Evolutionary conservation across 2,797 vertebrate genomes (phyloP).

Genomic region (Etheostoma nigrum): DNA sequence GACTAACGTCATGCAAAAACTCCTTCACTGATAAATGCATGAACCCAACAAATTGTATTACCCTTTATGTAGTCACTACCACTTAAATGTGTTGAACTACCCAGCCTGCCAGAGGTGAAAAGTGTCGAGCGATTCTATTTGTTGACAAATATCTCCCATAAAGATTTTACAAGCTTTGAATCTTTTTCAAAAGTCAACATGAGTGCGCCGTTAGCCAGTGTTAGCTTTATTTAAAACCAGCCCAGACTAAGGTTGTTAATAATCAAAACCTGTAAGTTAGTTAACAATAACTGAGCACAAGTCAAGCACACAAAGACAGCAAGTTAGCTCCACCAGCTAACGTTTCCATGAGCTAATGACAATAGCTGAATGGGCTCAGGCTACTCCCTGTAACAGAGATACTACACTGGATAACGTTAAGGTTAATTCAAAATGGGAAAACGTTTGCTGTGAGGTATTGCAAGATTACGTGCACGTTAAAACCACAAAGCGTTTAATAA

Average conservation of each 20-base stretch:
- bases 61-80: background rate
- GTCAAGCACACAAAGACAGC: slow-evolving; percentile 78
- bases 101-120: slow-evolving; percentile 21
- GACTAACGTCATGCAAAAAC: background rate
- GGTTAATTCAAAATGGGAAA: slow-evolving; percentile 24
- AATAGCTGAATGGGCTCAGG: slow-evolving; percentile 75
- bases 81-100: slow-evolving; percentile 24
- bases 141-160: slow-evolving; percentile 48
- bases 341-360: slow-evolving; percentile 77
- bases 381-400: slow-evolving; percentile 66
- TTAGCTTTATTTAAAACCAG: slow-evolving; percentile 2
- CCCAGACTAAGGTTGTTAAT: background rate
- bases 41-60: background rate
- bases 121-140: slow-evolving; percentile 44
- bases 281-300: slow-evolving; percentile 60
- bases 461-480: background rate
- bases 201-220: background rate
- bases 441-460: background rate
- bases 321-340: slow-evolving; percentile 76
- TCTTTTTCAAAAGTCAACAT: slow-evolving; percentile 28
- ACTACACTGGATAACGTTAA: slow-evolving; percentile 9
- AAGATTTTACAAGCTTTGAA: slow-evolving; percentile 28
- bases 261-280: background rate
- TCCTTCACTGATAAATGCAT: background rate
- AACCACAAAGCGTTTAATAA: background rate